Evolutionary conservation across 2,113 vertebrate species (phyloP), one percentile per base, ranked within the genome.

Genomic region (Myotis brandtii): DNA sequence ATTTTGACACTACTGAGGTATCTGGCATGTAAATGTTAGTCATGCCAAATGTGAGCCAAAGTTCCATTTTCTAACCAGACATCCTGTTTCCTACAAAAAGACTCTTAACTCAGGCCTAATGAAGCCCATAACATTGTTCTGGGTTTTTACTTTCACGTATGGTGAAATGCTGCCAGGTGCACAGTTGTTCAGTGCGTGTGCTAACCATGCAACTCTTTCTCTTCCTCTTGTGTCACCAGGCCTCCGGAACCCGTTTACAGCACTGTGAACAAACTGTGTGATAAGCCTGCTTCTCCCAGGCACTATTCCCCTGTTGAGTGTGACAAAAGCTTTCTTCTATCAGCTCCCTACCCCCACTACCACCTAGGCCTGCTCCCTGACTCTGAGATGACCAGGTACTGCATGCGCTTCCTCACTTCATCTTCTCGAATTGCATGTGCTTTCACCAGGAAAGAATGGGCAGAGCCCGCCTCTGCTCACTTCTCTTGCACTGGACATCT

Each of bases 181-280:
- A 52, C 5, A 92, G 34, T 86, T 82, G 66, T 94, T 64, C 37
- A 64, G 56, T 59, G 0, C 94, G 43, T 91, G 30, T 96, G 95
- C 97, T 96, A 84, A 97, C 94, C 89, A 94, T 86, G 43, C 6
- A 0, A 95, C 89, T 97, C 97, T 98, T 94, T 95, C 94, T 98
- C 97, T 98, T 97, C 97, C 98, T 98, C 98, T 98, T 99, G 95
- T 98, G 80, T 98, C 97, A 98, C 98, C 98, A 99, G 99, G 99
- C 99, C 99, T 98, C 99, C 99, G 97, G 99, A 99, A 99, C 99
- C 99, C 85, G 99, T 99, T 99, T 99, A 99, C 99, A 99, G 99
- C 99, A 99, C 99, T 99, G 99, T 99, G 99, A 99, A 99, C 99
- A 99, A 99, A 99, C 98, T 99, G 95, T 99, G 99, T 99, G 99